Evolutionary conservation across 2,888 invertebrate species (phyloP), one percentile per base, ranked within the genome.

Genomic region (Gastracanthus pulcherrimus): DNA sequence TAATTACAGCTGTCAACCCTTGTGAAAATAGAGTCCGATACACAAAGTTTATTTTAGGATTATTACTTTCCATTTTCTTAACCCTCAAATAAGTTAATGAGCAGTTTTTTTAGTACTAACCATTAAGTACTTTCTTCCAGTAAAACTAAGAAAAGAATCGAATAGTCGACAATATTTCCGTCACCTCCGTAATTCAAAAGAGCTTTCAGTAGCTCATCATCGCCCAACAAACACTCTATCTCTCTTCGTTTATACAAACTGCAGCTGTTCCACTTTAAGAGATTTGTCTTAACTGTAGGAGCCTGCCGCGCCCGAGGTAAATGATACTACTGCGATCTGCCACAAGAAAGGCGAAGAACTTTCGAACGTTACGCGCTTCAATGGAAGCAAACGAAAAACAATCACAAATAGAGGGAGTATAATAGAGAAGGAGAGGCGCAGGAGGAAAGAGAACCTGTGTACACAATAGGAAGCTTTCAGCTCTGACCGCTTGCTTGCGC

Each of bases 301-400:
- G 29, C 48, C 3, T 16, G 4, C 2, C 23, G 51, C 58, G 16
- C 13, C 16, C 58, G 11, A 11, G 41, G 76, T 67, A 67, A 67
- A 58, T 41, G 67, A 76, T 67, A 67, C 58, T 29, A 4, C 4
- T n/a, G n/a, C n/a, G n/a, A n/a, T n/a, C n/a, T n/a, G 13, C 5
- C 19, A 38, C 29, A 48, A 31, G 19, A 62, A 36, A 26, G 48
- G 4, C 7, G 6, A 3, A 45, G 38, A 69, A 64, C 9, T 48
- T 70, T 23, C 13, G 36, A 29, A 26, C 38, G 70, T 62, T 67
- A 23, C 45, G 34, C 48, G 31, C 45, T 45, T 26, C 45, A 29
- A 16, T 45, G 23, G n/a, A 23, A 19, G 71, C 29, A 48, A 79
- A 64, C 34, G 48, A 70, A 51, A 80, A 69, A 67, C 58, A 75